These are phyloP conservation scores for Cetonia aurata DNA, from an alignment of 2,888 invertebrate genomes.

Conservation along the genomic window DNA sequence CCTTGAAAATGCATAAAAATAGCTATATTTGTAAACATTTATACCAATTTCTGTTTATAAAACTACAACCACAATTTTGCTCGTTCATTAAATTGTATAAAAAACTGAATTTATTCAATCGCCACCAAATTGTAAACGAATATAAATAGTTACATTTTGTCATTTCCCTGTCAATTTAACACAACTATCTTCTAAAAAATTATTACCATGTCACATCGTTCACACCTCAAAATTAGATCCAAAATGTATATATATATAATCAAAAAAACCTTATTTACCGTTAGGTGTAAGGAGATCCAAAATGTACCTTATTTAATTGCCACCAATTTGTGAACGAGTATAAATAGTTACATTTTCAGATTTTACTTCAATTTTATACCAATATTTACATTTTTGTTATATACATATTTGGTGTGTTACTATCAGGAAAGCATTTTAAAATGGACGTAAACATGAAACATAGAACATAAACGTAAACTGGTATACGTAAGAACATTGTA, in stretches of 20 bases:
- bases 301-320: neutral
- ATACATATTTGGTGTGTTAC: neutral
- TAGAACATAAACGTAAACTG: neutral
- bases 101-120: slow-evolving; percentile 11
- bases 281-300: too few species aligned
- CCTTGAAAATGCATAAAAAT: slow-evolving; percentile 6
- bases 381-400: slow-evolving; percentile 2
- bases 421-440: slow-evolving; percentile 3
- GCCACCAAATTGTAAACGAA: slow-evolving; percentile 5
- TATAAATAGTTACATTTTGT: neutral
- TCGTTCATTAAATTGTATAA: slow-evolving; percentile 8
- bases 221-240: neutral
- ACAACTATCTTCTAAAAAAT: too few species aligned
- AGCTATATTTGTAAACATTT: slow-evolving; percentile 21
- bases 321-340: slow-evolving; percentile 17
- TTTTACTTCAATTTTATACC: slow-evolving; percentile 5
- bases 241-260: too few species aligned
- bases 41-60: slow-evolving; percentile 12
- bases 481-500: neutral
- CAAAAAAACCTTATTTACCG: too few species aligned
- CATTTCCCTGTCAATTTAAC: too few species aligned
- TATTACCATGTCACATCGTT: neutral
- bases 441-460: slow-evolving; percentile 1
- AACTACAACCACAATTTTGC: slow-evolving; percentile 17
- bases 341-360: slow-evolving; percentile 6